These are phyloP conservation scores for Hypolimnas misippus DNA, from an alignment of 2,888 invertebrate genomes.

Conservation along the genomic window DNA sequence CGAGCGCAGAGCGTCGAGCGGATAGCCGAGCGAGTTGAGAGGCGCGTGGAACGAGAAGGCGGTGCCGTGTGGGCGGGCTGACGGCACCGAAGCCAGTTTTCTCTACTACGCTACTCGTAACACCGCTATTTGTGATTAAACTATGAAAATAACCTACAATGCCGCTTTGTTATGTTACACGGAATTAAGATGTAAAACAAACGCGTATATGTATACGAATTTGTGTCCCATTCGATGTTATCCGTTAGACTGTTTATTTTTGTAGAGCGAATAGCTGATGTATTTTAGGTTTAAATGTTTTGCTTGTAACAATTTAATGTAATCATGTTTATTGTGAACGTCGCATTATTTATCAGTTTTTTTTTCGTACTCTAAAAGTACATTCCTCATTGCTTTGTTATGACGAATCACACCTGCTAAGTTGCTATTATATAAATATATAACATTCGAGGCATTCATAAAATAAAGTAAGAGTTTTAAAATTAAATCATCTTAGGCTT, in stretches of 20 bases:
- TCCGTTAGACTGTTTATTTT: conserved; percentile 59
- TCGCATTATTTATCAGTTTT: too few relatives aligned
- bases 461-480: too few relatives aligned
- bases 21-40: not conserved
- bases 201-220: conserved; percentile 13
- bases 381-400: too few relatives aligned
- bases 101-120: conserved; percentile 71
- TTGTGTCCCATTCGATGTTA: conserved; percentile 44
- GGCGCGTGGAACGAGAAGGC: conserved; percentile 56
- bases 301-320: conserved; percentile 38
- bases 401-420: not conserved
- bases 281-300: conserved; percentile 41
- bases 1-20: conserved; percentile 9
- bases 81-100: conserved; percentile 65
- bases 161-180: conserved; percentile 50
- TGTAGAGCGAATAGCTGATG: conserved; percentile 48
- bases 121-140: conserved; percentile 69
- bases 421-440: not conserved
- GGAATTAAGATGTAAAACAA: conserved; percentile 19
- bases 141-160: conserved; percentile 61
- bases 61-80: conserved; percentile 70
- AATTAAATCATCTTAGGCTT: too few relatives aligned
- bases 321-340: not conserved
- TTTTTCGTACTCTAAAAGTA: too few relatives aligned
- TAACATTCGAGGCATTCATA: too few relatives aligned